These are phyloP conservation scores for Hyposoter dolosus DNA, from an alignment of 2,888 invertebrate species.

Conservation along the genomic window DNA sequence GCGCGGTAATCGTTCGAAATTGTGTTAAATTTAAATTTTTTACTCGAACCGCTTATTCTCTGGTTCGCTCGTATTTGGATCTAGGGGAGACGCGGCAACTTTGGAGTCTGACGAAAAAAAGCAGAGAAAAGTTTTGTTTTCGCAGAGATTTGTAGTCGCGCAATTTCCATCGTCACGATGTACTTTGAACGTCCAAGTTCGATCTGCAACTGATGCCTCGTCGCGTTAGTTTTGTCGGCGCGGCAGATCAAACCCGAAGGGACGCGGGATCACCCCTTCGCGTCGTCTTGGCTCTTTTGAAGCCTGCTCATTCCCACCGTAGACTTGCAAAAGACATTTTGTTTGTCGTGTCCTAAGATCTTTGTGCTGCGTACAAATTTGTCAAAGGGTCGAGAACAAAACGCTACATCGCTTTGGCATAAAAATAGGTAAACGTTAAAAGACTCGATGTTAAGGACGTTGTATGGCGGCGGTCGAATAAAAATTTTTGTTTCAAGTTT, in stretches of 20 bases:
- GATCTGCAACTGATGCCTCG: conserved; percentile 22
- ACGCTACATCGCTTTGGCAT: neutral
- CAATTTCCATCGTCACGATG: conserved; percentile 2
- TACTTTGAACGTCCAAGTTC: neutral
- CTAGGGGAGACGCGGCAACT: neutral
- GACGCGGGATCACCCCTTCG: conserved; percentile 33
- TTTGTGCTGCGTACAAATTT: neutral
- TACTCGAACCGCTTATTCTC: conserved; percentile 68
- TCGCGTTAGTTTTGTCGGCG: conserved; percentile 21
- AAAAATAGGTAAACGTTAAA: neutral
- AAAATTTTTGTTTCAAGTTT: too few species aligned
- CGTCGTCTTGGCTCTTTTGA: conserved; percentile 57
- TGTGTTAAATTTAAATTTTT: conserved; percentile 83
- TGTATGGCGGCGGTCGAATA: neutral
- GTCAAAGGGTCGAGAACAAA: neutral
- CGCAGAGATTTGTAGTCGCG: neutral
- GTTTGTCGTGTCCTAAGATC: conserved; percentile 1
- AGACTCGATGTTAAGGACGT: neutral
- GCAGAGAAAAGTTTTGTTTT: neutral
- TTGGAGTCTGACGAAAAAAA: neutral
- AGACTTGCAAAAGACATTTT: conserved; percentile 12
- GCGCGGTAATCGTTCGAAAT: conserved; percentile 82
- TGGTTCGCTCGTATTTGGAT: conserved; percentile 26
- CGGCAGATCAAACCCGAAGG: conserved; percentile 31
- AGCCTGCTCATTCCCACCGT: neutral